These are phyloP conservation scores for Acanthoscelides obtectus DNA, from an alignment of 2,888 invertebrate genomes.

Conservation along the genomic window DNA sequence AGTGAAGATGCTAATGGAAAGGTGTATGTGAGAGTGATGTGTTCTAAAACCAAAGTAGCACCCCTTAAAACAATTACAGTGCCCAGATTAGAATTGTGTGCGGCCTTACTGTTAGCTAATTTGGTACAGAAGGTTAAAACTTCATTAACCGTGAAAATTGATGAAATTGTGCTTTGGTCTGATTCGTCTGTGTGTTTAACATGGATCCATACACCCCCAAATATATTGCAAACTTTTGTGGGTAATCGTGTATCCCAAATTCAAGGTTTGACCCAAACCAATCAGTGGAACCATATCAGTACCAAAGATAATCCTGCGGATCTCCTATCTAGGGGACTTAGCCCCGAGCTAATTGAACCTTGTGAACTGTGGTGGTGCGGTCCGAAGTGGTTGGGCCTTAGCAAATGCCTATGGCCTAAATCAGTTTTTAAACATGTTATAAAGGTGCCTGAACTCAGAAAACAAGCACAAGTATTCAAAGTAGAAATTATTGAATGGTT, in stretches of 20 bases:
- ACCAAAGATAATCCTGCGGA: background rate
- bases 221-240: constrained; percentile 3
- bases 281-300: too few species aligned
- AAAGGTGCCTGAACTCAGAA: too few species aligned
- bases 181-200: constrained; percentile 1
- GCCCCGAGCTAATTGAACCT: background rate
- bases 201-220: constrained; percentile 3
- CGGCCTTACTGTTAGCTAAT: constrained; percentile 5
- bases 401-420: too few species aligned
- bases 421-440: too few species aligned
- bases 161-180: constrained; percentile 2
- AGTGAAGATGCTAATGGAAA: background rate
- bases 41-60: constrained; percentile 1
- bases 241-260: constrained; percentile 8
- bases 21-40: background rate
- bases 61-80: constrained; percentile 4
- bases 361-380: background rate
- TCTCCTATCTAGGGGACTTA: background rate
- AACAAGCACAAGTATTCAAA: too few species aligned
- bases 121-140: constrained; percentile 3
- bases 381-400: too few species aligned
- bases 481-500: background rate
- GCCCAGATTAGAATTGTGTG: constrained; percentile 8
- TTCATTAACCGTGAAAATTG: background rate
- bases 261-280: too few species aligned